Conservation (phyloP, 2,113 vertebrate species). For the Pseudonaja textilis region DNA sequence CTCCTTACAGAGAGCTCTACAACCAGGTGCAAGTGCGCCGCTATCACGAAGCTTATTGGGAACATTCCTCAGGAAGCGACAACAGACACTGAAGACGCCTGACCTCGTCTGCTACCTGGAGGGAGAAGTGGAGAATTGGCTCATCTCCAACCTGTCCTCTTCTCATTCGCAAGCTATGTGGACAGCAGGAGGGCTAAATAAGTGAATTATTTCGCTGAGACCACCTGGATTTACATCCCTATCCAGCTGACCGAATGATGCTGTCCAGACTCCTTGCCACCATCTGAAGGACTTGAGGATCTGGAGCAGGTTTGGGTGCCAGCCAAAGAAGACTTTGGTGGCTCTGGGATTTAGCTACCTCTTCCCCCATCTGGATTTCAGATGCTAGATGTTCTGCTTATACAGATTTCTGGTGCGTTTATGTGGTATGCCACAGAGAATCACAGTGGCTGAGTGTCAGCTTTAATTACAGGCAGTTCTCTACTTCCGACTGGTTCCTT, state of each 20-base stretch:
- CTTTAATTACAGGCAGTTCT: background rate
- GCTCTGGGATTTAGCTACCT: background rate
- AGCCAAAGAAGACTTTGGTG: background rate
- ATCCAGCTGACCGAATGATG: background rate
- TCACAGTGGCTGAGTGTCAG: background rate
- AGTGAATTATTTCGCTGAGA: background rate
- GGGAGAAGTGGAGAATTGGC: background rate
- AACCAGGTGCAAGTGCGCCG: slow-evolving; percentile 59
- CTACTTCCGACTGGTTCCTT: too few relatives aligned
- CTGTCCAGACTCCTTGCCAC: background rate
- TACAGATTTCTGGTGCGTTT: background rate
- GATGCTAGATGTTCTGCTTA: background rate
- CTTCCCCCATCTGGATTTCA: background rate
- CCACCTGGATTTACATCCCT: rapidly evolving
- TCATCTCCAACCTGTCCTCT: background rate
- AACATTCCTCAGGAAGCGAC: slow-evolving; percentile 81
- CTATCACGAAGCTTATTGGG: slow-evolving; percentile 65
- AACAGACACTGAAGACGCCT: slow-evolving; percentile 81
- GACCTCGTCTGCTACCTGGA: background rate
- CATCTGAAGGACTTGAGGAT: background rate
- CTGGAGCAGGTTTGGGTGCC: background rate
- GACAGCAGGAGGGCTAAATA: background rate
- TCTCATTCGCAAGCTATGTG: background rate
- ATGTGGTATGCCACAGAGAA: background rate
- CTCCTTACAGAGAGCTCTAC: slow-evolving; percentile 75